A percentile compares a stretch with the other conserved stretches of the same genome.
These are phyloP conservation scores for Cygnus olor DNA, from an alignment of 2,797 vertebrate species.

Conservation along the genomic window DNA sequence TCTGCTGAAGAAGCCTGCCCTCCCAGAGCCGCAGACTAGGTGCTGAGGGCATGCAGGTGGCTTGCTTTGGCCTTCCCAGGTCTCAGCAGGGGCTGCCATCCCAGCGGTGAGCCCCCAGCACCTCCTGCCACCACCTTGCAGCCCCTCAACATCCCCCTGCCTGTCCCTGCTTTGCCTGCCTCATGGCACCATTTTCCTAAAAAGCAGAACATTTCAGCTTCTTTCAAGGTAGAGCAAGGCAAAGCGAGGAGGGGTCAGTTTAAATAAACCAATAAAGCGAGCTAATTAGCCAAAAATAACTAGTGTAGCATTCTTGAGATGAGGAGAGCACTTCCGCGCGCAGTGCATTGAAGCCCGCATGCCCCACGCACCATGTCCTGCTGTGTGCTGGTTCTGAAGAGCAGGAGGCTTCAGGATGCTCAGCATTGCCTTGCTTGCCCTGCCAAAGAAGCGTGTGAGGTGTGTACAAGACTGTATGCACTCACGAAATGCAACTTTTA, in stretches of 20 bases:
- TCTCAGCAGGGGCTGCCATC: background rate
- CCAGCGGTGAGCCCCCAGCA: too few relatives aligned
- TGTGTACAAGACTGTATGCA: background rate
- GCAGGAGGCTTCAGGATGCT: background rate
- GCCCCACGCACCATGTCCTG: background rate
- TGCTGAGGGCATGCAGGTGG: too few relatives aligned
- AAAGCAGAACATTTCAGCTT: background rate
- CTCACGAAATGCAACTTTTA: background rate
- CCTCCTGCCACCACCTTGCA: fast-evolving
- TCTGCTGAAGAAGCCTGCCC: background rate
- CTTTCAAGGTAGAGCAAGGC: background rate
- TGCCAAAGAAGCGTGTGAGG: background rate
- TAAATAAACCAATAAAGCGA: background rate
- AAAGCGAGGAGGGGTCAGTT: background rate
- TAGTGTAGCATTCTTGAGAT: background rate
- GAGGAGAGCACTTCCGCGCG: background rate
- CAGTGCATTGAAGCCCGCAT: background rate
- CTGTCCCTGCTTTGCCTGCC: background rate
- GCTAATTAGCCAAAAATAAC: background rate
- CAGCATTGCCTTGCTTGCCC: background rate
- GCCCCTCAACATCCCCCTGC: fast-evolving
- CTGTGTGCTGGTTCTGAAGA: background rate
- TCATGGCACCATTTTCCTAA: background rate
- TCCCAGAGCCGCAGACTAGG: too few relatives aligned
- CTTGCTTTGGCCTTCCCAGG: background rate